A percentile compares a stretch with the other conserved stretches of the same genome.
Conservation (phyloP, 1,140 invertebrate genomes). For the Dysdera silvatica region DNA sequence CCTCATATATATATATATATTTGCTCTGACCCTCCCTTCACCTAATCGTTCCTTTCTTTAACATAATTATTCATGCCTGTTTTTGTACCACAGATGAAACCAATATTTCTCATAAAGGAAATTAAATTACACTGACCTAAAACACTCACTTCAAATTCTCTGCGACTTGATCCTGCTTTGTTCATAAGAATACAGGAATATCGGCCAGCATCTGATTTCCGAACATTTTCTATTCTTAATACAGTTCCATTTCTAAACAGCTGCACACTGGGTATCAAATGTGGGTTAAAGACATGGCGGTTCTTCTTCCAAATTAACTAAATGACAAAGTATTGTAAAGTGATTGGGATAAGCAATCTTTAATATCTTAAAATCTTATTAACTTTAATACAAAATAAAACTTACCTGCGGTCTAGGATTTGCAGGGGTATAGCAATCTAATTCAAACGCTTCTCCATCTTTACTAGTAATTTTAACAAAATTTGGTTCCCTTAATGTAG, state of each 20-base stretch:
- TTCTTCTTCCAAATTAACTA: slow-evolving; percentile 22
- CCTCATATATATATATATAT: no score
- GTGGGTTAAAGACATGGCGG: not conserved
- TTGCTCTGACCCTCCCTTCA: no score
- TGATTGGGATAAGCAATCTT: not conserved
- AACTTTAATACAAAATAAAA: not conserved
- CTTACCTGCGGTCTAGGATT: slow-evolving; percentile 11
- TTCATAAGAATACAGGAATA: slow-evolving; percentile 24
- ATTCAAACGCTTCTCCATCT: not conserved
- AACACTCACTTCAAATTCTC: slow-evolving; percentile 27
- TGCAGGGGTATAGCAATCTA: slow-evolving; percentile 12
- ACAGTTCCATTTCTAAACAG: slow-evolving; percentile 1
- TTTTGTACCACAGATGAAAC: no score
- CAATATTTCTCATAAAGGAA: not conserved
- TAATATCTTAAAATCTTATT: not conserved
- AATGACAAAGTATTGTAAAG: not conserved
- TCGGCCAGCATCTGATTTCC: slow-evolving; percentile 14
- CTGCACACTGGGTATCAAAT: not conserved
- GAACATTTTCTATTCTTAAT: not conserved
- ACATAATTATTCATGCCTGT: no score
- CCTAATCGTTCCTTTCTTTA: no score
- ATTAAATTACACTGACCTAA: slow-evolving; percentile 29
- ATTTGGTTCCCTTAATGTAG: not conserved
- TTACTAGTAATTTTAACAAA: not conserved
- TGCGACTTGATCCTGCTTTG: slow-evolving; percentile 20